phyloP scores from a whole-genome alignment of 1,140 invertebrate genomes.

The Chrysoperla carnea region DNA sequence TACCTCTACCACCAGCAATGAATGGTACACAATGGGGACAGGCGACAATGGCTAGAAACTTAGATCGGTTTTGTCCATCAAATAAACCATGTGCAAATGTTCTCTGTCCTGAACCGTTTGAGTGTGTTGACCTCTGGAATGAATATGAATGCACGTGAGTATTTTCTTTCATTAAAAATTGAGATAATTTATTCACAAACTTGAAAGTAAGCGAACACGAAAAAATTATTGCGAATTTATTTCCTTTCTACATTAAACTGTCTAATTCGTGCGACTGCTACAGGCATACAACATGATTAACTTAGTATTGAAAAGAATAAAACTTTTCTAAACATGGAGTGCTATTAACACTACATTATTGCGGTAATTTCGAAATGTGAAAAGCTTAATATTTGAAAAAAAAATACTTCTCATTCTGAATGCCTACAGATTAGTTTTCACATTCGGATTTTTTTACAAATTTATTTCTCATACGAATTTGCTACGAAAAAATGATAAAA shows the following conservation, averaged over 20 bases:
- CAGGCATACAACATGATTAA: too few relatives aligned
- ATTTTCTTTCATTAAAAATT: conserved; percentile 8
- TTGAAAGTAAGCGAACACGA: background rate
- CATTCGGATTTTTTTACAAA: too few relatives aligned
- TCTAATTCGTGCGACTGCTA: too few relatives aligned
- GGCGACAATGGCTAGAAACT: conserved; percentile 77
- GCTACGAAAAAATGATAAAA: too few relatives aligned
- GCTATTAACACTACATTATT: too few relatives aligned
- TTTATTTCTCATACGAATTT: too few relatives aligned
- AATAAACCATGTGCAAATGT: conserved; percentile 88
- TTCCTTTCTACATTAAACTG: conserved; percentile 3
- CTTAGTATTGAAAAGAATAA: too few relatives aligned
- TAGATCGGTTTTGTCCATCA: conserved; percentile 79
- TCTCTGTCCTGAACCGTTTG: conserved; percentile 80
- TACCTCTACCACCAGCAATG: conserved; percentile 81
- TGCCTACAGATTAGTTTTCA: too few relatives aligned
- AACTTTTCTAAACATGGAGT: too few relatives aligned
- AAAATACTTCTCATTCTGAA: too few relatives aligned
- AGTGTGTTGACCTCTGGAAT: conserved; percentile 93
- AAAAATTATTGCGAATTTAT: background rate
- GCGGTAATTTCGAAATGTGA: too few relatives aligned
- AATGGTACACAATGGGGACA: conserved; percentile 90
- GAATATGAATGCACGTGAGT: conserved; percentile 95
- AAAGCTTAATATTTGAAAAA: too few relatives aligned
- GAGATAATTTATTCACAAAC: conserved; percentile 1